Evolutionary conservation across 2,797 vertebrate species (phyloP).

Genomic region (Tympanoctomys barrerae): DNA sequence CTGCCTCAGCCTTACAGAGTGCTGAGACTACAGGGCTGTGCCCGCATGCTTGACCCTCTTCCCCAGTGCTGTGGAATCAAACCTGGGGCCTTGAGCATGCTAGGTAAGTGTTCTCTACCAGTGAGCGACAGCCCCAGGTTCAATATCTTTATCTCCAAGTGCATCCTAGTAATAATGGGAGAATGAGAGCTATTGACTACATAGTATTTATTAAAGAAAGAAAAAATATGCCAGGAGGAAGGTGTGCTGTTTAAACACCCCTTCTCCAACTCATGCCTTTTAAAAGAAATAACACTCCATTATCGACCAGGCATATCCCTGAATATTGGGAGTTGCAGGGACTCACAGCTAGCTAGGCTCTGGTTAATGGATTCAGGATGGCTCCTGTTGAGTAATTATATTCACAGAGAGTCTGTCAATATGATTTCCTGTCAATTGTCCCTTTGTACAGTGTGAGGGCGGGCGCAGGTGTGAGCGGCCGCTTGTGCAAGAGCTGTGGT

Average conservation of each 20-base stretch:
- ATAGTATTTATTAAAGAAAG: not conserved
- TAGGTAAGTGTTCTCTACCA: not conserved
- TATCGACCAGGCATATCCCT: not conserved
- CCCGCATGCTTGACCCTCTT: not conserved
- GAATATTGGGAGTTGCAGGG: not conserved
- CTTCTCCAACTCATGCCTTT: not conserved
- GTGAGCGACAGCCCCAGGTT: not conserved
- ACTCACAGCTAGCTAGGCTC: not conserved
- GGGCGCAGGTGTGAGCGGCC: rapidly evolving
- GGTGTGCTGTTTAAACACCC: not conserved
- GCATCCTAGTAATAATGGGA: not conserved
- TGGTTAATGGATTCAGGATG: slow-evolving; percentile 69
- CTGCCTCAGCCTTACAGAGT: not conserved
- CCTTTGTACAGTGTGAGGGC: not conserved
- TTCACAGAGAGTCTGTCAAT: slow-evolving; percentile 54
- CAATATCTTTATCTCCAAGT: rapidly evolving
- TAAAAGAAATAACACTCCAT: not conserved
- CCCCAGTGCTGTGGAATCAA: not conserved
- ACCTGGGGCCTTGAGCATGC: not conserved
- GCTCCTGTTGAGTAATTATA: slow-evolving; percentile 55
- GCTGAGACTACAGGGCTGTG: not conserved
- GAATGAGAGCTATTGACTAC: not conserved
- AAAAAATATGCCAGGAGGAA: rapidly evolving
- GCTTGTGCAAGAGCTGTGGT: rapidly evolving
- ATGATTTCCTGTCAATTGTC: slow-evolving; percentile 73